phyloP scores from a whole-genome alignment of 2,797 vertebrate genomes.

The Cuniculus paca region DNA sequence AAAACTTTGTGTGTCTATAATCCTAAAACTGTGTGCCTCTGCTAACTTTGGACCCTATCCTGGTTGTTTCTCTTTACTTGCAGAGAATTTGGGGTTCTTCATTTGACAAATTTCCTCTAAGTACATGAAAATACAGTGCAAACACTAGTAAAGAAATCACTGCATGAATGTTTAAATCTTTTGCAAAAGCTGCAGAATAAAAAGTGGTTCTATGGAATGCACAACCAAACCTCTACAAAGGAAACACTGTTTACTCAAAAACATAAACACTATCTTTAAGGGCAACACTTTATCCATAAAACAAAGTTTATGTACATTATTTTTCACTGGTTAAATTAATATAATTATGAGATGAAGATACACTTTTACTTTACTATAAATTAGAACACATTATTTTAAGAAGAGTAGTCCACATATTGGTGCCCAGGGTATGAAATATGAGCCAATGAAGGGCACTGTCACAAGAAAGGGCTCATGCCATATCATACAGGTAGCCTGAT shows the following conservation, averaged over 20 bases:
- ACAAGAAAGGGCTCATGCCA: constrained; percentile 62
- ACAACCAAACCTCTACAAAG: background rate
- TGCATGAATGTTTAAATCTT: background rate
- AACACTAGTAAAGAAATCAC: background rate
- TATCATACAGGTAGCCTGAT: constrained; percentile 74
- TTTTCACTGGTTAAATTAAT: constrained; percentile 54
- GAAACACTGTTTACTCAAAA: constrained; percentile 5
- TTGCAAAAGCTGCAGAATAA: background rate
- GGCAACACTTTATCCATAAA: constrained; percentile 24
- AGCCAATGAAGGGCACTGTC: constrained; percentile 80
- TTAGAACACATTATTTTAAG: background rate
- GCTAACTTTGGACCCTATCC: background rate
- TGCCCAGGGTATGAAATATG: constrained; percentile 72
- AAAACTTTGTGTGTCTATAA: background rate
- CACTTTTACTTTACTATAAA: constrained; percentile 71
- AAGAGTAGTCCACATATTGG: constrained; percentile 72
- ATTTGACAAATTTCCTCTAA: constrained; percentile 9
- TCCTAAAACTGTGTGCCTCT: background rate
- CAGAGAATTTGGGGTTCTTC: background rate
- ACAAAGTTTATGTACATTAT: constrained; percentile 20
- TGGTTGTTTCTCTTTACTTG: background rate
- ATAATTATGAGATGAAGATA: constrained; percentile 52
- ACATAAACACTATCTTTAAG: constrained; percentile 12
- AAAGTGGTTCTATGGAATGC: background rate
- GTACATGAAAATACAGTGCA: background rate